Percentiles rank a stretch among this genome's conserved stretches.
Evolutionary conservation across 2,888 invertebrate genomes (phyloP).

Genomic region (Patella pellucida): DNA sequence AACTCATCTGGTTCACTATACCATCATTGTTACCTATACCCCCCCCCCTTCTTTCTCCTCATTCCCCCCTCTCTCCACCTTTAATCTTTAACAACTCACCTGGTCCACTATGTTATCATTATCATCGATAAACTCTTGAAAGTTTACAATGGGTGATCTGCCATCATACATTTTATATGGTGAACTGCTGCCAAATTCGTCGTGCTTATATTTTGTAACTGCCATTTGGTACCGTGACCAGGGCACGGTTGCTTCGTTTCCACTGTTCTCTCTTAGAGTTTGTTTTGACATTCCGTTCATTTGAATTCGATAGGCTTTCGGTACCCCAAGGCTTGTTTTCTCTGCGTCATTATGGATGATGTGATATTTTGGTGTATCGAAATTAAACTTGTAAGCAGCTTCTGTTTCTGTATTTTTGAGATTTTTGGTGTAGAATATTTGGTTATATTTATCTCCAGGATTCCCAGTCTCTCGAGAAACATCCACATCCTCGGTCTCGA

Average conservation of each 20-base stretch:
- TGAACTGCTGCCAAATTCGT: constrained; percentile 52
- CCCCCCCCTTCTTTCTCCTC: too few relatives aligned
- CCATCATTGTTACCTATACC: too few relatives aligned
- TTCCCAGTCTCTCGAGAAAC: constrained; percentile 36
- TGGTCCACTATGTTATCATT: constrained; percentile 55
- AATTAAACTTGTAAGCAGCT: constrained; percentile 56
- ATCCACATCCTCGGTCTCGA: constrained; percentile 37
- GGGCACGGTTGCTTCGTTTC: constrained; percentile 47
- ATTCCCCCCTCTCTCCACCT: too few relatives aligned
- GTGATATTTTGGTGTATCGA: constrained; percentile 56
- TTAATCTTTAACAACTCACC: constrained; percentile 36
- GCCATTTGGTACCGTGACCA: constrained; percentile 63
- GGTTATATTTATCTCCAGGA: constrained; percentile 34
- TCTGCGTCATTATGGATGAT: constrained; percentile 51
- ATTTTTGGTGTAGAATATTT: constrained; percentile 38
- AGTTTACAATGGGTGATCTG: constrained; percentile 47
- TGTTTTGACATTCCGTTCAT: constrained; percentile 51
- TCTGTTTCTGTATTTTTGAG: constrained; percentile 47
- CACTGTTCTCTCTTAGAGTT: constrained; percentile 40
- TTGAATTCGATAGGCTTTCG: constrained; percentile 52
- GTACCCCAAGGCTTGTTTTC: constrained; percentile 43
- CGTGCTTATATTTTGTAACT: constrained; percentile 54
- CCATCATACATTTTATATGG: constrained; percentile 53
- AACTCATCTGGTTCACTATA: too few relatives aligned
- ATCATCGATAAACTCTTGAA: constrained; percentile 50